Evolutionary conservation across 2,888 invertebrate genomes (phyloP).

Genomic region (Pandemis heparana): DNA sequence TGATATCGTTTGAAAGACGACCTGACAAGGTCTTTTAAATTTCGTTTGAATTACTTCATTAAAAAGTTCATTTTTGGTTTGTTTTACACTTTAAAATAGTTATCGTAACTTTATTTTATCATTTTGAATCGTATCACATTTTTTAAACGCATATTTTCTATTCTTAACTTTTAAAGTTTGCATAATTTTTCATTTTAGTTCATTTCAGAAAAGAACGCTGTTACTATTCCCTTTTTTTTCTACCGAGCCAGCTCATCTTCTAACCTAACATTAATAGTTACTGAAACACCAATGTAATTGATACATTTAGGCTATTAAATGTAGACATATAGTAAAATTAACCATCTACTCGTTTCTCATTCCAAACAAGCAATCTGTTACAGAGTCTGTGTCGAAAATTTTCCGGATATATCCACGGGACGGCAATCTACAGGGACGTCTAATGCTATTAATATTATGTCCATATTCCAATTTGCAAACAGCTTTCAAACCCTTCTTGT

Average conservation of each 20-base stretch:
- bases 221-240: not conserved
- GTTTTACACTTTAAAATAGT: not conserved
- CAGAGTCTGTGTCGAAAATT: not conserved
- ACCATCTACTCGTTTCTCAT: not conserved
- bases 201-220: not conserved
- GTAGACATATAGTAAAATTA: conserved; percentile 14
- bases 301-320: conserved; percentile 23
- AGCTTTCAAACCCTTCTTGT: not conserved
- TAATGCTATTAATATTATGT: not conserved
- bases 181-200: not conserved
- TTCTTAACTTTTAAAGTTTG: not conserved
- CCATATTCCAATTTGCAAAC: not conserved
- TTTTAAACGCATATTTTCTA: not conserved
- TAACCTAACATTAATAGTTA: conserved; percentile 20
- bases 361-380: not conserved
- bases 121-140: not conserved
- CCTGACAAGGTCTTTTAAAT: not conserved
- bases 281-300: conserved; percentile 18
- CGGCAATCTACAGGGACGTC: not conserved
- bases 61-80: not conserved
- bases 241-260: not conserved
- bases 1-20: not conserved
- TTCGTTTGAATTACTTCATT: not conserved
- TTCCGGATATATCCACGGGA: not conserved
- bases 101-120: not conserved